Percentiles rank a stretch among this genome's conserved stretches.
Conservation (phyloP, 2,888 invertebrate species). For the Meandrusa payeni region DNA sequence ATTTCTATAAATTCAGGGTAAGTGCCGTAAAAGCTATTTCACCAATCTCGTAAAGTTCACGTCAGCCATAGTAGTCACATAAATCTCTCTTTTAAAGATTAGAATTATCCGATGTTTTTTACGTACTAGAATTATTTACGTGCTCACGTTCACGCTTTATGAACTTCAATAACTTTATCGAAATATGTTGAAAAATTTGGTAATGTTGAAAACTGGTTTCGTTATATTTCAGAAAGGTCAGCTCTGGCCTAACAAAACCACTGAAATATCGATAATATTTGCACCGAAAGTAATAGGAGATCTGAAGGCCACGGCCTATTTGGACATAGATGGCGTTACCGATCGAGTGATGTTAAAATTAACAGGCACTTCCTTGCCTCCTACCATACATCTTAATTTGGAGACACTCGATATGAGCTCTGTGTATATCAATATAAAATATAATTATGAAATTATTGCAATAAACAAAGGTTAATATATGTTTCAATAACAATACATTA, state of each 20-base stretch:
- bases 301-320: constrained; percentile 71
- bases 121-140: too few relatives aligned
- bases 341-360: constrained; percentile 75
- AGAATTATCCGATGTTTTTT: too few relatives aligned
- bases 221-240: constrained; percentile 73
- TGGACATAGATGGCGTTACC: constrained; percentile 80
- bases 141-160: too few relatives aligned
- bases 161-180: too few relatives aligned
- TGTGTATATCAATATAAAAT: constrained; percentile 79
- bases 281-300: constrained; percentile 74
- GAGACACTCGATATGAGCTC: constrained; percentile 78
- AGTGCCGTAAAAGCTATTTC: too few relatives aligned
- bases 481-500: too few relatives aligned
- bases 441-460: constrained; percentile 82
- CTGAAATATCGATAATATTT: constrained; percentile 78
- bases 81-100: too few relatives aligned
- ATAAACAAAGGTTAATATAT: constrained; percentile 70
- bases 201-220: neutral
- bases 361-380: constrained; percentile 79
- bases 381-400: constrained; percentile 76
- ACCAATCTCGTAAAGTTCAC: too few relatives aligned
- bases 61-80: too few relatives aligned
- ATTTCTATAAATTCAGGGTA: too few relatives aligned
- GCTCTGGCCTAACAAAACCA: constrained; percentile 78
- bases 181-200: too few relatives aligned